phyloP scores from a whole-genome alignment of 1,140 invertebrate genomes.

The Zaprionus taronus region DNA sequence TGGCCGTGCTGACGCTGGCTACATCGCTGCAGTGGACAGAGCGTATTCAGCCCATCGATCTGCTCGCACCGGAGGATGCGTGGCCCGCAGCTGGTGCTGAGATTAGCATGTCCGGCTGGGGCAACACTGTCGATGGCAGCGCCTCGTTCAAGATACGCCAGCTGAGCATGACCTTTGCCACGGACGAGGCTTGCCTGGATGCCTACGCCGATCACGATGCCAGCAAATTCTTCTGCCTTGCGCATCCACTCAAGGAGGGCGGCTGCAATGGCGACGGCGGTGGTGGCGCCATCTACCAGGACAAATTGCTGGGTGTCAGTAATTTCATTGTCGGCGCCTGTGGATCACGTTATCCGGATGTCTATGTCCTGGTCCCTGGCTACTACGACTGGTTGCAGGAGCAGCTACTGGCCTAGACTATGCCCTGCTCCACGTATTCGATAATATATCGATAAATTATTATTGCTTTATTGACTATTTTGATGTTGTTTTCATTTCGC shows the following conservation, averaged over 20 bases:
- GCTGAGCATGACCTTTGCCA: constrained; percentile 42
- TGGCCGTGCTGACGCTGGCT: constrained; percentile 84
- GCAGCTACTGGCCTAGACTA: constrained; percentile 34
- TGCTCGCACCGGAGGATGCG: constrained; percentile 25
- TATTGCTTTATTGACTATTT: background rate
- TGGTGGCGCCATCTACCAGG: constrained; percentile 60
- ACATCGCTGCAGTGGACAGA: constrained; percentile 34
- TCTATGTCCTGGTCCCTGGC: constrained; percentile 59
- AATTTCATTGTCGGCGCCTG: constrained; percentile 78
- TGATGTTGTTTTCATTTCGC: background rate
- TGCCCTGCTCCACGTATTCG: background rate
- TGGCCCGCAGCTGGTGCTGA: constrained; percentile 41
- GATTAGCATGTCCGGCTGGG: constrained; percentile 70
- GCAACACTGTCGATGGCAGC: constrained; percentile 51
- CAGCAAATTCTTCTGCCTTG: constrained; percentile 58
- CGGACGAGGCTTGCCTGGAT: constrained; percentile 50
- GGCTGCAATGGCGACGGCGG: constrained; percentile 76
- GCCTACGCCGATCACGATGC: constrained; percentile 54
- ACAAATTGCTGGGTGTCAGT: constrained; percentile 59
- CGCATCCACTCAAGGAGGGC: constrained; percentile 68
- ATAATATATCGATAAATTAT: constrained; percentile 19
- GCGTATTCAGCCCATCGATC: constrained; percentile 42
- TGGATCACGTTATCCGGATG: constrained; percentile 76
- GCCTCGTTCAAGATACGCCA: constrained; percentile 65
- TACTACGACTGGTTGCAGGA: constrained; percentile 62